Evolutionary conservation across 2,888 invertebrate species (phyloP).

Genomic region (Cecidostiba fungosa): DNA sequence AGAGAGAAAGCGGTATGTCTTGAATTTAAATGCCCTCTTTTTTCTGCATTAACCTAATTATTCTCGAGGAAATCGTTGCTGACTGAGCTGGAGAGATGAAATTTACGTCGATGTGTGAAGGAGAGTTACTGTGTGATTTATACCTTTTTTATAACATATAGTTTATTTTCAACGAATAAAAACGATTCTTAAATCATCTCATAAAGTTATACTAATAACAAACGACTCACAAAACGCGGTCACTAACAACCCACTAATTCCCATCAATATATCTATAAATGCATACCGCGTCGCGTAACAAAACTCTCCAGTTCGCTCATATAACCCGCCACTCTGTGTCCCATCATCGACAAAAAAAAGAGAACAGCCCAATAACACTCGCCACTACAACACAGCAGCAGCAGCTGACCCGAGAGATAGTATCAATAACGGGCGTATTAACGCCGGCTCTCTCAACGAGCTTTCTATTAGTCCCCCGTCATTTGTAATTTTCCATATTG

Average conservation of each 20-base stretch:
- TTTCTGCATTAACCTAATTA: neutral
- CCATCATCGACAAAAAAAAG: neutral
- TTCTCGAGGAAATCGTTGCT: neutral
- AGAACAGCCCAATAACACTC: neutral
- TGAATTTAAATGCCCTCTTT: constrained; percentile 1
- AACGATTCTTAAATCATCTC: neutral
- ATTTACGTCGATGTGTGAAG: neutral
- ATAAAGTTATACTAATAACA: too few species aligned
- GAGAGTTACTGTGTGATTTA: neutral
- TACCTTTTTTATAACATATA: neutral
- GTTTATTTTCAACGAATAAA: neutral
- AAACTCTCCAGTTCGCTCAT: too few species aligned
- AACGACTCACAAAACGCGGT: too few species aligned
- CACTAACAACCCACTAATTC: too few species aligned
- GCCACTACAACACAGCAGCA: neutral
- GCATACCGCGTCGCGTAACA: too few species aligned
- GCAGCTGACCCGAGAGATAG: neutral
- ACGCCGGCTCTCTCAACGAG: neutral
- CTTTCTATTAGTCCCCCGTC: constrained; percentile 16
- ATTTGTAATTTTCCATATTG: constrained; percentile 24
- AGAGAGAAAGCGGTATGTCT: neutral
- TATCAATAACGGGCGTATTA: neutral
- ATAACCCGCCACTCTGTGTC: too few species aligned
- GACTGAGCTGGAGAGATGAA: neutral
- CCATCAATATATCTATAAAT: too few species aligned